Conservation (phyloP, 2,113 vertebrate species). For the Aegypius monachus region DNA sequence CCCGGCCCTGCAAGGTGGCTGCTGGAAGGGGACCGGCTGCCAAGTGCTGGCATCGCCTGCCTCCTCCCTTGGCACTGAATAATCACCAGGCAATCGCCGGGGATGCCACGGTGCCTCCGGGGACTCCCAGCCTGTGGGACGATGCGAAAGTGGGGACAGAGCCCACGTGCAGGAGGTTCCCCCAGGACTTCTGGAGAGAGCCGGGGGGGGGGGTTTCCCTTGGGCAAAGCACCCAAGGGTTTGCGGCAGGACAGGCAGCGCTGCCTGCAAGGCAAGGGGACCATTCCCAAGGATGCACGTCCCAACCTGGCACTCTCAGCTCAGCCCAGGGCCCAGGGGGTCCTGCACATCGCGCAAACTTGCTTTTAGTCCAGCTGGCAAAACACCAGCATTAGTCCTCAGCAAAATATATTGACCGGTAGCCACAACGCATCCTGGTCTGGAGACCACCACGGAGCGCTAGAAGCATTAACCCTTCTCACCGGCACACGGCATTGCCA, state of each 20-base stretch:
- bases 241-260: rapidly evolving
- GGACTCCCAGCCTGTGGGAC: background rate
- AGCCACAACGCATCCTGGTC: rapidly evolving
- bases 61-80: background rate
- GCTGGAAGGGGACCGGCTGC: background rate
- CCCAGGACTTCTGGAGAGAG: rapidly evolving
- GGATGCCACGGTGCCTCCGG: rapidly evolving
- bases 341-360: rapidly evolving
- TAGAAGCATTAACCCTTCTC: background rate
- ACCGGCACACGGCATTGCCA: rapidly evolving
- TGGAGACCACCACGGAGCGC: rapidly evolving
- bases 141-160: background rate
- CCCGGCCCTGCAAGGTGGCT: background rate
- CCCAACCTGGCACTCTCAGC: background rate
- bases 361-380: background rate
- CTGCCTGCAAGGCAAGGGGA: rapidly evolving
- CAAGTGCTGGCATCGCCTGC: background rate
- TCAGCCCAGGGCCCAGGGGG: background rate
- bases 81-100: background rate
- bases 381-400: background rate
- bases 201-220: background rate
- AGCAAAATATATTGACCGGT: rapidly evolving
- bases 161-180: background rate
- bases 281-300: background rate
- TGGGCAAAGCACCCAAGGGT: background rate